These are phyloP conservation scores for Aphodius sticticus DNA, from an alignment of 2,888 invertebrate species.

Conservation along the genomic window DNA sequence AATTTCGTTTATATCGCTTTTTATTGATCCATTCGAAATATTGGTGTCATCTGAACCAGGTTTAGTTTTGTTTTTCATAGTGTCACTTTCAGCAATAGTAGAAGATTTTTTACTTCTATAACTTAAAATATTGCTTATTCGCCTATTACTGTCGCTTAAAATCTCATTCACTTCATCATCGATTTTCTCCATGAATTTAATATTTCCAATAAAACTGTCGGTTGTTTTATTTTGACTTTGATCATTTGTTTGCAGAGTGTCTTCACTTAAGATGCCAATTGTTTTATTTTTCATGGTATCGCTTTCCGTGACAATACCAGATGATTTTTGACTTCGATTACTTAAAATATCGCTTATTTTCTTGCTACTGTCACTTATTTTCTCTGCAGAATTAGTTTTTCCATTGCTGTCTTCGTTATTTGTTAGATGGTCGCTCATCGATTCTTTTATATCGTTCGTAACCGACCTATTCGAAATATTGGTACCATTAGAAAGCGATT, in stretches of 20 bases:
- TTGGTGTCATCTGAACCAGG: not conserved
- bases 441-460: not conserved
- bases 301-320: not conserved
- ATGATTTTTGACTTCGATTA: not conserved
- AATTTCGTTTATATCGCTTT: not conserved
- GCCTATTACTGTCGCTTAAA: not conserved
- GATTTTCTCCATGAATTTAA: too few relatives aligned
- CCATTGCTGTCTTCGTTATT: too few relatives aligned
- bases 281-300: not conserved
- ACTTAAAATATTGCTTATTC: not conserved
- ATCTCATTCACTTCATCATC: too few relatives aligned
- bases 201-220: too few relatives aligned
- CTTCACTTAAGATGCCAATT: not conserved
- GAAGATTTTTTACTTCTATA: not conserved
- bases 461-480: too few relatives aligned
- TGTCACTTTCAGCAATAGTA: not conserved
- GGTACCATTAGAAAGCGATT: not conserved
- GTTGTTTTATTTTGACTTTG: not conserved
- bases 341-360: not conserved
- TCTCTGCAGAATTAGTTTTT: too few relatives aligned
- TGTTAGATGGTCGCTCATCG: not conserved
- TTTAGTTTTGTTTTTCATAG: not conserved
- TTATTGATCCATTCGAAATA: not conserved
- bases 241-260: not conserved
- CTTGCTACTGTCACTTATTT: not conserved